A percentile compares a stretch with the other conserved stretches of the same genome.
Evolutionary conservation across 35 echinoderm and acorn worm genomes (phyloP).

Genomic region (Strongylocentrotus purpuratus): DNA sequence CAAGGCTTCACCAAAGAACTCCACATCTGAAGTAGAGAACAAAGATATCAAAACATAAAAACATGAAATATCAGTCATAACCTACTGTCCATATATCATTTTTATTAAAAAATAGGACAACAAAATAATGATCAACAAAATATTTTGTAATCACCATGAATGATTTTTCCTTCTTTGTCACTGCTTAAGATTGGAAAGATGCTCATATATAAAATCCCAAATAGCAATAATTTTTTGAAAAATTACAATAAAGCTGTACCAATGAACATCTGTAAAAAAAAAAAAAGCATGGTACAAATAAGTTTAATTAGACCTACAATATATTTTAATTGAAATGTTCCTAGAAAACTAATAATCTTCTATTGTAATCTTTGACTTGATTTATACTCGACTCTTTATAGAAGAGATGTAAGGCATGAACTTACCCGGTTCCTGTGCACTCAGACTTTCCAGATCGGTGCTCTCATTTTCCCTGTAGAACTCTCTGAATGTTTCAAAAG

Average conservation of each 20-base stretch:
- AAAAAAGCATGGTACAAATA: no score
- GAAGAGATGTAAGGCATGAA: no score
- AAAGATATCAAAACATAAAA: neutral
- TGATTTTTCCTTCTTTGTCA: neutral
- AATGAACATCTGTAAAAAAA: no score
- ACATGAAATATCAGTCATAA: neutral
- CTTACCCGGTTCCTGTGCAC: slow-evolving; percentile 86
- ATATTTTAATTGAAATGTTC: no score
- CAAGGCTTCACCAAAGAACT: slow-evolving; percentile 88
- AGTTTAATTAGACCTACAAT: no score
- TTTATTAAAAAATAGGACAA: neutral
- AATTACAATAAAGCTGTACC: no score
- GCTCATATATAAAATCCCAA: no score
- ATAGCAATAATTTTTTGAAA: no score
- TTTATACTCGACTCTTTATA: no score
- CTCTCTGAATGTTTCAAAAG: slow-evolving; percentile 97
- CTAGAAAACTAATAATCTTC: no score
- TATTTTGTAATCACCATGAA: neutral
- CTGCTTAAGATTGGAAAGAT: neutral
- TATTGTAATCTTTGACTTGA: no score
- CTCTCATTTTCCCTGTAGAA: slow-evolving; percentile 98
- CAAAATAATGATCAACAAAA: neutral
- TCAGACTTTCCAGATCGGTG: slow-evolving; percentile 75
- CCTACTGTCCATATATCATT: neutral
- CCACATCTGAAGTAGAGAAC: slow-evolving; percentile 75